phyloP scores from a whole-genome alignment of 2,797 vertebrate genomes.

The Clarias platycephalus region DNA sequence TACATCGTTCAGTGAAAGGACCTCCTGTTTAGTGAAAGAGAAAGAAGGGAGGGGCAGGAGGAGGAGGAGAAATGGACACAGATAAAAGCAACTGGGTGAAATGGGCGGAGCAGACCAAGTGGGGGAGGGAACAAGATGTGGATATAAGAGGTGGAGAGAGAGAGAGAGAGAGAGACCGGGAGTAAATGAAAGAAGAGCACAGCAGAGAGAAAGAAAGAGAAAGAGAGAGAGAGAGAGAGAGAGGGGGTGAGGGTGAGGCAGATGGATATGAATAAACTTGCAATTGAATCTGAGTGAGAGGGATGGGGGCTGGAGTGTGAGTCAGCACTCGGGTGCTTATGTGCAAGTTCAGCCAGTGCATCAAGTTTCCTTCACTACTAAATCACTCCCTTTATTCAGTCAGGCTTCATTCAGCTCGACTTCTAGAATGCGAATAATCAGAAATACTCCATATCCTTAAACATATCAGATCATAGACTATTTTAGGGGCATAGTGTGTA shows the following conservation, averaged over 20 bases:
- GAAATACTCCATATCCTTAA: too few relatives aligned
- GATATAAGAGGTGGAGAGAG: slow-evolving; percentile 26
- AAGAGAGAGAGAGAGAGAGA: neutral
- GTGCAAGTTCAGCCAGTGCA: slow-evolving; percentile 24
- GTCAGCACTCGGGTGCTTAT: slow-evolving; percentile 33
- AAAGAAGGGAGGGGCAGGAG: neutral
- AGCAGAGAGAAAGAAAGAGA: slow-evolving; percentile 15
- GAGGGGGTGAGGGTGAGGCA: neutral
- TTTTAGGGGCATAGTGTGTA: neutral
- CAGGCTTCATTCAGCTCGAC: neutral
- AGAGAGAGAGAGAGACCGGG: too few relatives aligned
- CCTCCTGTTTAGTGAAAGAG: slow-evolving; percentile 50
- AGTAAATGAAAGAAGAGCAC: slow-evolving; percentile 11
- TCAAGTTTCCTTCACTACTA: slow-evolving; percentile 18
- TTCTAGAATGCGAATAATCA: neutral
- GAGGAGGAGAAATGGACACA: slow-evolving; percentile 12
- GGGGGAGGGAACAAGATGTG: neutral
- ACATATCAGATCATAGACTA: neutral
- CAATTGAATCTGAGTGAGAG: slow-evolving; percentile 1
- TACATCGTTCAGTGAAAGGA: slow-evolving; percentile 41
- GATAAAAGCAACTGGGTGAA: neutral
- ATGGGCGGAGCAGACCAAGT: neutral
- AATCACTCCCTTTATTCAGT: slow-evolving; percentile 8
- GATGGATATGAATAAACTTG: slow-evolving; percentile 19
- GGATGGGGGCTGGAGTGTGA: slow-evolving; percentile 19